A percentile compares a stretch with the other conserved stretches of the same genome.
phyloP scores from a whole-genome alignment of 2,888 invertebrate genomes.

The Willowsia nigromaculata region DNA sequence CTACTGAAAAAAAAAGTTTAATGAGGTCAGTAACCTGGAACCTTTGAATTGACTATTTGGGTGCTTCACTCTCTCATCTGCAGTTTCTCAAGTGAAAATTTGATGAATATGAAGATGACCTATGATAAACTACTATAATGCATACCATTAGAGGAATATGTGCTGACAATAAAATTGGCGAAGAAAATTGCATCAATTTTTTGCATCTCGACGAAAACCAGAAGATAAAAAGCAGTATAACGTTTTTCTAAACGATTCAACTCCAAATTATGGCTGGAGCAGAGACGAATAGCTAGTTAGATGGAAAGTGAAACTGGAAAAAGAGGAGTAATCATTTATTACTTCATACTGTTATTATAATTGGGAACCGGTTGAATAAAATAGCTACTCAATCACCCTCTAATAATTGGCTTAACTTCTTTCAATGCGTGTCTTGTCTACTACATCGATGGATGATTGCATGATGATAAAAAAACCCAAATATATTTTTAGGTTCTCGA shows the following conservation, averaged over 20 bases:
- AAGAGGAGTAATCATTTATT: not conserved
- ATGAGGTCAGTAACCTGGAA: conserved; percentile 66
- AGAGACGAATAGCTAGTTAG: not conserved
- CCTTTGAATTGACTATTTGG: conserved; percentile 44
- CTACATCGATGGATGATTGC: not conserved
- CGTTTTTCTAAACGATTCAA: too few species aligned
- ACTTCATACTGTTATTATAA: conserved; percentile 4
- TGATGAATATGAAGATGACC: not conserved
- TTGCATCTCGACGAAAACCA: too few species aligned
- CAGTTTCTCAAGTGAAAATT: not conserved
- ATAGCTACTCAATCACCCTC: not conserved
- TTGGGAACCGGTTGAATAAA: conserved; percentile 24
- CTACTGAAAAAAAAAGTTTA: conserved; percentile 21
- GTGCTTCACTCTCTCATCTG: not conserved
- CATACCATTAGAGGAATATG: too few species aligned
- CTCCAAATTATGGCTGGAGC: too few species aligned
- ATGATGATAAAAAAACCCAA: not conserved
- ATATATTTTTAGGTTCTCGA: not conserved
- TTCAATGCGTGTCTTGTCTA: not conserved
- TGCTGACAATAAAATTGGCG: too few species aligned
- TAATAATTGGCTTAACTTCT: not conserved
- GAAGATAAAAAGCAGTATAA: too few species aligned
- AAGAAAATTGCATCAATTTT: too few species aligned
- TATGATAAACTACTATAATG: too few species aligned
- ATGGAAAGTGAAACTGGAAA: not conserved